Evolutionary conservation across 2,888 invertebrate species (phyloP), one percentile per base, ranked within the genome.

Genomic region (Gisinianus flammeolus): DNA sequence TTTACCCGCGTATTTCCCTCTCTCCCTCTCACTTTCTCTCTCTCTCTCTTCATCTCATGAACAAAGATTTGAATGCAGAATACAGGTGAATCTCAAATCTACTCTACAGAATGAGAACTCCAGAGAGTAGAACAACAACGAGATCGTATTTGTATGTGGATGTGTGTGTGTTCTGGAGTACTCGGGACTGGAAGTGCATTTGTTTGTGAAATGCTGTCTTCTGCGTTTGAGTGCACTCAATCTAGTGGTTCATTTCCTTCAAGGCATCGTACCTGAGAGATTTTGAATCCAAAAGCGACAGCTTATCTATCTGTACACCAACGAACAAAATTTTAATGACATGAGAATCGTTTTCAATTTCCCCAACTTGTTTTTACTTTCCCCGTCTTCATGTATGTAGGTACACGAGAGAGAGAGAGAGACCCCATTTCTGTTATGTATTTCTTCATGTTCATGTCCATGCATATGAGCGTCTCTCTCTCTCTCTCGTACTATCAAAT

Each of bases 131-230:
- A n/a, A n/a, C n/a, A n/a, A n/a, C n/a, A n/a, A n/a, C n/a, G n/a
- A n/a, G n/a, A n/a, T n/a, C n/a, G n/a, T n/a, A n/a, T n/a, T n/a
- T n/a, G n/a, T n/a, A n/a, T n/a, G n/a, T n/a, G n/a, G n/a, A n/a
- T n/a, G n/a, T n/a, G n/a, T n/a, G n/a, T n/a, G n/a, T n/a, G n/a
- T n/a, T n/a, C n/a, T n/a, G n/a, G n/a, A n/a, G n/a, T n/a, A n/a
- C n/a, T n/a, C 2, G 44, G 8, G 44, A 44, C 12, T n/a, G n/a
- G 16, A 44, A 69, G n/a, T 44, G 69, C 69, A 44, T 69, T 69
- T 69, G 69, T 69, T 72, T 72, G 56, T 35, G n/a, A 72, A 72
- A 58, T 62, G 26, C 22, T 72, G 56, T 72, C 56, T 33, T 72
- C 72, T 70, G 33, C 31, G 52, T 69, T 44, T 24, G 69, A 69